These are phyloP conservation scores for Tiphia femorata DNA, from an alignment of 2,888 invertebrate species.

Conservation along the genomic window DNA sequence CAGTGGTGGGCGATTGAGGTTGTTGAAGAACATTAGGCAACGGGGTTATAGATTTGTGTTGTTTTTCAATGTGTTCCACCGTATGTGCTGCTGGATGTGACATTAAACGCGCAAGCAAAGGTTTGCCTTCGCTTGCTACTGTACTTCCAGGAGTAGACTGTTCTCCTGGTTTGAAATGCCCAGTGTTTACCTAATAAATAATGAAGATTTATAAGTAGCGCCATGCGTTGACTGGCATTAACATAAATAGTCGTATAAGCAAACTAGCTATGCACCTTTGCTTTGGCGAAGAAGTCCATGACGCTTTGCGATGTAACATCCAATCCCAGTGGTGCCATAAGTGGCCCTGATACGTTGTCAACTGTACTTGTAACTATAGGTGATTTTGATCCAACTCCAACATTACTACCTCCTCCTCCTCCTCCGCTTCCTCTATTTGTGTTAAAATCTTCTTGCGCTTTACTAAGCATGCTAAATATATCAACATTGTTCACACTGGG, in stretches of 20 bases:
- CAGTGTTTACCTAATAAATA: constrained; percentile 57
- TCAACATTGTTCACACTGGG: constrained; percentile 71
- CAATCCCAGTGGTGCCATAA: constrained; percentile 73
- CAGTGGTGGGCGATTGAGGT: constrained; percentile 32
- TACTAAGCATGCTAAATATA: constrained; percentile 88
- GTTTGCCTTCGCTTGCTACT: constrained; percentile 73
- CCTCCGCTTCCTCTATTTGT: constrained; percentile 70
- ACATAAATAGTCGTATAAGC: not conserved
- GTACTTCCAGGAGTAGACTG: constrained; percentile 59
- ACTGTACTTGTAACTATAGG: constrained; percentile 46
- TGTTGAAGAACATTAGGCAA: constrained; percentile 63
- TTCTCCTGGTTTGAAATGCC: constrained; percentile 61
- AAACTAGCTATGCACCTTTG: constrained; percentile 62
- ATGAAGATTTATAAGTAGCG: too few species aligned
- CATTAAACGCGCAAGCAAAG: constrained; percentile 82
- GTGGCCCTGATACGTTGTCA: constrained; percentile 53
- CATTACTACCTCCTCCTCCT: constrained; percentile 22
- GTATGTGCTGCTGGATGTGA: constrained; percentile 84
- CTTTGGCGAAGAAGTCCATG: constrained; percentile 89
- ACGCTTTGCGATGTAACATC: constrained; percentile 86
- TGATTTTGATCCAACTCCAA: constrained; percentile 46
- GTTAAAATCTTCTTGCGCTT: constrained; percentile 91
- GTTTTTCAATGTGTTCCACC: constrained; percentile 90
- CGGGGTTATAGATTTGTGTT: constrained; percentile 83
- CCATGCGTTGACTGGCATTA: not conserved